Evolutionary conservation across 2,797 vertebrate genomes (phyloP), one percentile per base, ranked within the genome.

Genomic region (Neoniphon sammara): DNA sequence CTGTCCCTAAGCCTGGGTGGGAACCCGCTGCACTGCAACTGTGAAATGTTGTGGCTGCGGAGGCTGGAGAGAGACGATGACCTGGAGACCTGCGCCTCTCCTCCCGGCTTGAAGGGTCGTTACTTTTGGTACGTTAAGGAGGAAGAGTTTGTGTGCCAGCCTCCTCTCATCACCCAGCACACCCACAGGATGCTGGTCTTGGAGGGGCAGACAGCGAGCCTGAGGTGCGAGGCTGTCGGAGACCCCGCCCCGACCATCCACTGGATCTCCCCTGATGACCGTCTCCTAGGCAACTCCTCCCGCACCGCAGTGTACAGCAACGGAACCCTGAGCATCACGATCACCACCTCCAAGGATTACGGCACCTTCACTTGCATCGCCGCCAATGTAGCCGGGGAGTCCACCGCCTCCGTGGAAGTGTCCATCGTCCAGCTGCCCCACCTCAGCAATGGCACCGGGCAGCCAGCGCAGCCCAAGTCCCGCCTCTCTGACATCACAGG

Each of bases 291-390:
- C 14, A 98, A 98, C 85, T 95, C 96, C 53, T 96, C 97, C 0
- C 93, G 96, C 77, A 96, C 95, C 0, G 67, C 93, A 0, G 93
- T 96, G 53, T 96, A 95, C 11, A 92, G 91, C 67, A 98, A 98
- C 0, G 97, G 97, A 72, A 97, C 97, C n/a, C 91, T 98, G 54
- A 96, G 96, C 72, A 97, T 98, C 71, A 87, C 93, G 60, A 96
- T 98, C 84, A 96, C 97, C 85, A 97, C 96, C 0, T 95, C 96
- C 44, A 96, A 97, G 91, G 97, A 98, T 93, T 96, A 95, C 0
- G 97, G 97, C 1, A 95, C 94, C 68, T 98, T 98, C 90, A 98
- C 96, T 0, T 98, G 97, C 88, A 97, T 98, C 21, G 97, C 97
- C 0, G 96, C 97, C 71, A 98, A 98, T 0, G 94, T 97, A 1